Evolutionary conservation across 2,888 invertebrate genomes (phyloP), one percentile per base, ranked within the genome.

Genomic region (Microplitis manilae): DNA sequence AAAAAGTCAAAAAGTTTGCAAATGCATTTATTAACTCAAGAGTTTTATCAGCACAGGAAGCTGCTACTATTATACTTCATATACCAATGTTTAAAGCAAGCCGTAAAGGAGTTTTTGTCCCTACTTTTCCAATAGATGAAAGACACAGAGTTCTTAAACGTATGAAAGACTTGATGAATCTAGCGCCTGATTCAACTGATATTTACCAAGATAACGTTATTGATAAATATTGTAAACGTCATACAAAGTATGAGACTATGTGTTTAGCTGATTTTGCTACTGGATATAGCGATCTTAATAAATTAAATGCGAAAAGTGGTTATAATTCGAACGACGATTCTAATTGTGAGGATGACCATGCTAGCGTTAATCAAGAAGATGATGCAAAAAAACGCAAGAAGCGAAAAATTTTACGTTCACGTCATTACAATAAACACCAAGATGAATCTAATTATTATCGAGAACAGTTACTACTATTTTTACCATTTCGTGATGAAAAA

Each of bases 241-340:
- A 67, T 38, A 67, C 17, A 20, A 6, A 7, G 1, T 67, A 67
- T 67, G 17, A 67, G 9, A 30, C 39, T 30, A 38, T 62, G 2
- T 72, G 72, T 15, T 61, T 62, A 39, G 72, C 62, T 13, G 72
- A 72, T 38, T 62, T 72, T 62, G 62, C 62, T 7, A 61, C 72
- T 13, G 30, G 62, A 61, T 72, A 38, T 15, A 1, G 17, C 17
- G 17, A 17, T 17, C 17, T 17, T 17, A 17, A 17, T 17, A 17
- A 17, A 17, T 17, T 17, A 17, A 17, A 17, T 17, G 17, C 17
- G 17, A 17, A 17, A 17, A 17, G 17, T 17, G 17, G 1, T 17
- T 17, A 17, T 17, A 17, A 17, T 17, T 17, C 17, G 17, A 17
- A 17, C 17, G 17, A 17, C 17, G 17, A 17, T 17, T 17, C 17